Evolutionary conservation across 2,113 vertebrate species (phyloP), one percentile per base, ranked within the genome.

Genomic region (Microtus montanus): DNA sequence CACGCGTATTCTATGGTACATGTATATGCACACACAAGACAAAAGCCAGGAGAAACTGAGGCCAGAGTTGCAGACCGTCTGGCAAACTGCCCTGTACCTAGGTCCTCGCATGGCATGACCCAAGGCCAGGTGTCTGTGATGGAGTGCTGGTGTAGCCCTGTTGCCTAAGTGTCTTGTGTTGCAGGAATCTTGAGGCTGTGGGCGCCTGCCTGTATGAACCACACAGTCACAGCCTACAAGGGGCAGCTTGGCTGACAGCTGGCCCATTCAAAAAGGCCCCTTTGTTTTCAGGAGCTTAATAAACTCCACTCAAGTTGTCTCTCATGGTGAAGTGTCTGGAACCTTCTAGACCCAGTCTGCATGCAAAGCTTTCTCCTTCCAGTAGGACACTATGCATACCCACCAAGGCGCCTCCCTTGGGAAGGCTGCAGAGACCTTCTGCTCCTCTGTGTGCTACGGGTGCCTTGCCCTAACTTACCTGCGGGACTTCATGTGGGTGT

Each of bases 211-310:
- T 28, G n/a, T 61, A 7, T 28, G 79, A 82, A 6, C 35, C 54
- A 14, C 24, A 17, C n/a, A 19, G 58, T 38, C n/a, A 44, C 58
- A 64, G 80, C 80, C 58, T 84, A 22, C 24, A 83, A 84, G 58
- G n/a, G 58, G 8, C 44, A 75, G 89, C 35, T 35, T 73, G 38
- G 33, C 85, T n/a, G 92, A 92, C 86, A 89, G 61, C 95, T 47
- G 83, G 86, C 77, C 74, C 49, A 74, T 83, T 13, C 26, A 44
- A 33, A 64, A 92, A 96, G 95, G 54, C 85, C 74, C 17, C 78
- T 96, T 87, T 96, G 97, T 97, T 84, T 96, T 71, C 28, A 3
- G 82, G 47, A 96, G 91, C 92, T 97, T 98, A 95, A 97, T 97
- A 68, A 80, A 83, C 77, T 30, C 44, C 47, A 73, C 79, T 97